phyloP scores from a whole-genome alignment of 2,113 vertebrate genomes.

The Neopipo cinnamomea region DNA sequence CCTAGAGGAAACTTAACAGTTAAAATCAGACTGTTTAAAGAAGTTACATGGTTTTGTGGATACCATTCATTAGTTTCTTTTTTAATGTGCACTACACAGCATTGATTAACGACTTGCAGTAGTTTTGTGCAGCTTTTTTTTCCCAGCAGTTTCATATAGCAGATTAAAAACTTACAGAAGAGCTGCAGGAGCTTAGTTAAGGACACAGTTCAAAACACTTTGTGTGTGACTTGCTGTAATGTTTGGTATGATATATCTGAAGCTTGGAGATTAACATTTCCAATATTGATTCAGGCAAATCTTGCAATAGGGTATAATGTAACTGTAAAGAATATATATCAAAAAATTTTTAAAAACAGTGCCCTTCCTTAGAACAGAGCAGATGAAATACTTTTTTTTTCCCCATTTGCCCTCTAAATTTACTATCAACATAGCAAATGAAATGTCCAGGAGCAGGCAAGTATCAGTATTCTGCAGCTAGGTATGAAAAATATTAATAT shows the following conservation, averaged over 20 bases:
- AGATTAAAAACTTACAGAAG: not conserved
- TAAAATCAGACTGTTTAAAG: constrained; percentile 23
- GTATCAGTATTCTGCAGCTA: not conserved
- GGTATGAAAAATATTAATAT: not conserved
- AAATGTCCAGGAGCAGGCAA: not conserved
- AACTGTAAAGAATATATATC: not conserved
- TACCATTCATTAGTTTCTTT: constrained; percentile 44
- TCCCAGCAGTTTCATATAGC: constrained; percentile 2
- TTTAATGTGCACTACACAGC: constrained; percentile 22
- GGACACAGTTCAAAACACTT: not conserved
- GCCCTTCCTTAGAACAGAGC: not conserved
- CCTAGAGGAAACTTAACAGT: constrained; percentile 37
- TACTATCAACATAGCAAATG: not conserved
- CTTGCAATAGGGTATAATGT: not conserved
- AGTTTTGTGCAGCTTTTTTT: not conserved
- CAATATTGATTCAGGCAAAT: not conserved
- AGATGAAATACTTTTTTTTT: not conserved
- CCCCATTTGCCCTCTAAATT: not conserved
- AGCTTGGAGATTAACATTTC: not conserved
- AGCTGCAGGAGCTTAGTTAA: not conserved
- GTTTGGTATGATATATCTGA: not conserved
- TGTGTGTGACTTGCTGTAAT: not conserved
- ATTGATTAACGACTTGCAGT: constrained; percentile 33
- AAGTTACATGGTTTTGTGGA: constrained; percentile 16
- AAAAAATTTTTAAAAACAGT: not conserved